phyloP scores from a whole-genome alignment of 2,888 invertebrate genomes.

The Ophraella communa region DNA sequence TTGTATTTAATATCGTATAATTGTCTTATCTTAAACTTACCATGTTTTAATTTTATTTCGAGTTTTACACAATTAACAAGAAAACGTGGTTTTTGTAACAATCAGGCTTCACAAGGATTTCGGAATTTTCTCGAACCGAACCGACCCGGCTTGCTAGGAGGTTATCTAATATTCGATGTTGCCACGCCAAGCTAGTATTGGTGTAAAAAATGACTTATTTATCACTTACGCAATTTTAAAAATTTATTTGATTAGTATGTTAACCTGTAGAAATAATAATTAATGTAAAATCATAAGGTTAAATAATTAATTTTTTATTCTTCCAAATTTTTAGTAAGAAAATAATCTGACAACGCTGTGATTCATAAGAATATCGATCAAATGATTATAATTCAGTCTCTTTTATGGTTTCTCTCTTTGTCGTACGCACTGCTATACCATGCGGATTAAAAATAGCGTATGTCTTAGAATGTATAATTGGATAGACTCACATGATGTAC shows the following conservation, averaged over 20 bases:
- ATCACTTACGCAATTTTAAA: not conserved
- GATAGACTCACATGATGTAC: not conserved
- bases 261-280: not conserved
- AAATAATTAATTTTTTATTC: not conserved
- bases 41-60: slow-evolving; percentile 2
- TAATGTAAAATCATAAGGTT: not conserved
- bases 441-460: not conserved
- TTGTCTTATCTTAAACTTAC: too few species aligned
- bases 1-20: too few species aligned
- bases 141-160: slow-evolving; percentile 10
- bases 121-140: slow-evolving; percentile 8
- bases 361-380: too few species aligned
- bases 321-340: not conserved
- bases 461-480: not conserved
- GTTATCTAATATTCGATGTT: slow-evolving; percentile 12
- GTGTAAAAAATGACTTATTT: not conserved
- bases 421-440: too few species aligned
- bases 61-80: not conserved
- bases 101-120: not conserved
- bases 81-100: slow-evolving; percentile 4
- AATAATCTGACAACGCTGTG: not conserved
- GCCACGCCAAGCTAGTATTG: not conserved
- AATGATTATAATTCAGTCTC: too few species aligned
- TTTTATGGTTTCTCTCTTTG: too few species aligned
- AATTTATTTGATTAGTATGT: not conserved